Percentiles rank a stretch among this genome's conserved stretches.
phyloP scores from a whole-genome alignment of 2,888 invertebrate genomes.

The Alloplasta piceator region DNA sequence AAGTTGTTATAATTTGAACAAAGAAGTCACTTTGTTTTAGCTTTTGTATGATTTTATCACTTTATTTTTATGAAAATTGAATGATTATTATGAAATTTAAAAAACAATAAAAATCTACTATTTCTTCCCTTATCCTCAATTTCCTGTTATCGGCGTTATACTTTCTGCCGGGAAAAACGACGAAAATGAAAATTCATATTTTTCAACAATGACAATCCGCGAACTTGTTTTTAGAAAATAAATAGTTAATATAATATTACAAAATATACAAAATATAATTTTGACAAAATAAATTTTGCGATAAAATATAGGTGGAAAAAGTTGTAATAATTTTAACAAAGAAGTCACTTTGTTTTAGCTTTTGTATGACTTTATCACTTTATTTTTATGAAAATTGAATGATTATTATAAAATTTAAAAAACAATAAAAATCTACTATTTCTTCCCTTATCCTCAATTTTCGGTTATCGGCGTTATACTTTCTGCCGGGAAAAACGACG shows the following conservation, averaged over 20 bases:
- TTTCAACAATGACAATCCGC: slow-evolving; percentile 1
- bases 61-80: not conserved
- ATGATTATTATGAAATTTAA: too few relatives aligned
- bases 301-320: too few relatives aligned
- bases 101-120: too few relatives aligned
- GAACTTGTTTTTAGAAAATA: slow-evolving; percentile 18
- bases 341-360: slow-evolving; percentile 9
- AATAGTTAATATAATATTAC: too few relatives aligned
- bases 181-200: slow-evolving; percentile 25
- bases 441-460: slow-evolving; percentile 11
- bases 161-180: slow-evolving; percentile 21
- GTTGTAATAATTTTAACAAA: too few relatives aligned
- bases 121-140: slow-evolving; percentile 7
- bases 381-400: not conserved
- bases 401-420: too few relatives aligned
- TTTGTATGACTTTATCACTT: slow-evolving; percentile 13
- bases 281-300: too few relatives aligned
- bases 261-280: too few relatives aligned
- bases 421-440: too few relatives aligned
- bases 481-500: slow-evolving; percentile 26
- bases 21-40: not conserved
- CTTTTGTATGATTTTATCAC: slow-evolving; percentile 18
- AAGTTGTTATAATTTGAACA: too few relatives aligned
- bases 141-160: not conserved
- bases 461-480: not conserved